Percentiles rank a stretch among this genome's conserved stretches.
These are phyloP conservation scores for Verasper variegatus DNA, from an alignment of 2,113 vertebrate genomes.

Conservation along the genomic window DNA sequence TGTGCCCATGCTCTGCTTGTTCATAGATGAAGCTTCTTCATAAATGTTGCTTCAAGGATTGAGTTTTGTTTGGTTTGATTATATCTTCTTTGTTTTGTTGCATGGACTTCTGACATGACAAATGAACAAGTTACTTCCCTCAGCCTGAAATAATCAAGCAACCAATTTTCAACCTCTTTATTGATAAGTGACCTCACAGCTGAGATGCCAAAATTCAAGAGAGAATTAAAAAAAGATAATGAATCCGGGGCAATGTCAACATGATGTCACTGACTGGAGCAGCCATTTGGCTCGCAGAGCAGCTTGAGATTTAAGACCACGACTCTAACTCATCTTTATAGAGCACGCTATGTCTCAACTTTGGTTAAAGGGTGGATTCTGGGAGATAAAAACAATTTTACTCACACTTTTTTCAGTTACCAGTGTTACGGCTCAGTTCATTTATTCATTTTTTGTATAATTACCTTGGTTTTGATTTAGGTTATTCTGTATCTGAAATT, in stretches of 20 bases:
- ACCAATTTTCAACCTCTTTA: constrained; percentile 53
- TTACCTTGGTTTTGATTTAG: constrained; percentile 19
- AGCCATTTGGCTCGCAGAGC: constrained; percentile 40
- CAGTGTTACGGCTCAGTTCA: constrained; percentile 1
- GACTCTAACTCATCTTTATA: constrained; percentile 41
- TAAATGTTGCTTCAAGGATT: constrained; percentile 28
- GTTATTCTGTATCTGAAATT: constrained; percentile 6
- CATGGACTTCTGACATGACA: constrained; percentile 42
- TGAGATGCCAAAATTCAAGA: constrained; percentile 73
- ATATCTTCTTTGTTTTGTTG: constrained; percentile 26
- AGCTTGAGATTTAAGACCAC: constrained; percentile 42
- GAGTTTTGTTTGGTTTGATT: constrained; percentile 38
- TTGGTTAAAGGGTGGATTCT: constrained; percentile 28
- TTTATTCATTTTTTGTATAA: neutral
- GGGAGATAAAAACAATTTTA: constrained; percentile 40
- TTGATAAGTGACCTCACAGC: constrained; percentile 59
- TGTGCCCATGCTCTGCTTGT: constrained; percentile 67
- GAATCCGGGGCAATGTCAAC: constrained; percentile 34
- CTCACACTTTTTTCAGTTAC: constrained; percentile 23
- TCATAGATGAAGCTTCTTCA: constrained; percentile 35
- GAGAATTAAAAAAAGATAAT: too few relatives aligned
- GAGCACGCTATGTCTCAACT: constrained; percentile 26
- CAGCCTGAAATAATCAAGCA: constrained; percentile 39
- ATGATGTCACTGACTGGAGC: constrained; percentile 55
- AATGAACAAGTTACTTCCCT: constrained; percentile 29